Evolutionary conservation across 2,797 vertebrate genomes (phyloP).

Genomic region (Helarctos malayanus): DNA sequence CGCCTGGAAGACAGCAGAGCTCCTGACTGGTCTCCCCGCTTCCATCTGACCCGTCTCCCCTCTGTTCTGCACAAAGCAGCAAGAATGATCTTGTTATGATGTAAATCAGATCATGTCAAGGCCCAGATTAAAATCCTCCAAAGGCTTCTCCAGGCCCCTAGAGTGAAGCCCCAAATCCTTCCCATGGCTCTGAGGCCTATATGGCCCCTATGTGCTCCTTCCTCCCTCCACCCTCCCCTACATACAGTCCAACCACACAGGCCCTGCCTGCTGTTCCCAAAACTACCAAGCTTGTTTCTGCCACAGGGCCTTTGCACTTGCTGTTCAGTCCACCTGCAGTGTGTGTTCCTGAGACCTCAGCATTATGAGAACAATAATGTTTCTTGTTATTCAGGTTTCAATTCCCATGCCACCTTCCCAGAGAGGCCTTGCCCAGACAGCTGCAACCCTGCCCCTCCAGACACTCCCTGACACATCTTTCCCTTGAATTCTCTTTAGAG

Average conservation of each 20-base stretch:
- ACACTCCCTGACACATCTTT: neutral
- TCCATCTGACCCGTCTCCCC: neutral
- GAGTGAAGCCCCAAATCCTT: neutral
- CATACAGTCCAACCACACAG: neutral
- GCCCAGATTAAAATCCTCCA: neutral
- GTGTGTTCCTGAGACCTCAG: neutral
- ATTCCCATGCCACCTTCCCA: neutral
- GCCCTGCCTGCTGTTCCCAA: neutral
- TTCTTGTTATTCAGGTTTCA: neutral
- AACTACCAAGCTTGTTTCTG: neutral
- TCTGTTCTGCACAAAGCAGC: neutral
- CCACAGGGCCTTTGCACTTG: neutral
- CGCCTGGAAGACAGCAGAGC: neutral
- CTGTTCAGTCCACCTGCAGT: neutral
- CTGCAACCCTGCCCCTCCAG: neutral
- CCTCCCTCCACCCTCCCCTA: neutral
- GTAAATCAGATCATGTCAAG: neutral
- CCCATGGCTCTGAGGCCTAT: neutral
- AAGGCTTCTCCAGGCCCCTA: neutral
- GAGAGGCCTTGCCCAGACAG: neutral
- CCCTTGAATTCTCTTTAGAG: neutral
- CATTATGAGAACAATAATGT: accelerated
- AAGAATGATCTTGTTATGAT: neutral
- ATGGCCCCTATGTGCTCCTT: neutral
- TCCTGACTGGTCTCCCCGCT: neutral